phyloP scores from a whole-genome alignment of 1,140 invertebrate genomes.

The Trachelipus rathkii region DNA sequence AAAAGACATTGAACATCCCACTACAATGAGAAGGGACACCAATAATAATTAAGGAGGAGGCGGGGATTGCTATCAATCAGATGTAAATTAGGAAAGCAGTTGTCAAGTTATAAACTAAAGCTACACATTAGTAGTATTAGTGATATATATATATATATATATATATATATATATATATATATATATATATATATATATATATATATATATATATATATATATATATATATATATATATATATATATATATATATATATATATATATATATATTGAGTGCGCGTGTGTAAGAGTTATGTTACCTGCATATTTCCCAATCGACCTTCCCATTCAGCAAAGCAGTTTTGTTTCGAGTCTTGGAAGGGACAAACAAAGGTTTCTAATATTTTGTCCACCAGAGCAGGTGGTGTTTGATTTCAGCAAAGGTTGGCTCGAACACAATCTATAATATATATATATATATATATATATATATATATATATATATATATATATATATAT shows the following conservation, averaged over 20 bases:
- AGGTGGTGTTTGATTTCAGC: constrained; percentile 66
- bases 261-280: no score
- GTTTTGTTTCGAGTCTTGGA: constrained; percentile 67
- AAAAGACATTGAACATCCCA: no score
- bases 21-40: no score
- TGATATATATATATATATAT: not conserved
- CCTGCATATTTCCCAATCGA: constrained; percentile 53
- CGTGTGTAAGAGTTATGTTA: constrained; percentile 44
- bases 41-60: no score
- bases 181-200: constrained; percentile 11
- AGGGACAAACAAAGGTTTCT: constrained; percentile 62
- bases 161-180: constrained; percentile 15
- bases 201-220: constrained; percentile 3
- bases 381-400: constrained; percentile 66
- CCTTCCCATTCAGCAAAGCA: constrained; percentile 61
- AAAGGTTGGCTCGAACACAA: constrained; percentile 76
- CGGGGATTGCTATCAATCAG: no score
- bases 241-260: not conserved
- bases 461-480: not conserved
- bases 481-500: not conserved
- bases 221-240: not conserved
- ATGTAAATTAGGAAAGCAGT: no score
- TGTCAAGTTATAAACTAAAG: no score
- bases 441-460: constrained; percentile 46
- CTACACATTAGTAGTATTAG: no score